Percentiles rank a stretch among this genome's conserved stretches.
Conservation (phyloP, 2,888 invertebrate species). For the Argyra leucocephala region DNA sequence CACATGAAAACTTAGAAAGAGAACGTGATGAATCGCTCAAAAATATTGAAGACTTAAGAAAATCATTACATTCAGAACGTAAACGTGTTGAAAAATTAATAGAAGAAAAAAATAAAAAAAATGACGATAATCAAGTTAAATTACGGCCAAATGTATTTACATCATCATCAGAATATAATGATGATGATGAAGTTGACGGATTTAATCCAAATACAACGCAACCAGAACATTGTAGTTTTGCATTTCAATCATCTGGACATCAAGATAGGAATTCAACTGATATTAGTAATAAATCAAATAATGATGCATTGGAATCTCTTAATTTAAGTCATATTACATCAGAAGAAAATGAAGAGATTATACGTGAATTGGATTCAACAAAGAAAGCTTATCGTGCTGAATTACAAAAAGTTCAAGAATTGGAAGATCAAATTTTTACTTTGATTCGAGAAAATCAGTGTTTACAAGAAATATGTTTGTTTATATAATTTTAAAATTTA, state of each 20-base stretch:
- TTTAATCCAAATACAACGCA: conserved; percentile 29
- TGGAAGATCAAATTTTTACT: conserved; percentile 66
- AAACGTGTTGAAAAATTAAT: conserved; percentile 48
- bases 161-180: conserved; percentile 13
- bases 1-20: conserved; percentile 68
- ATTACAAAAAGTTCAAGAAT: conserved; percentile 60
- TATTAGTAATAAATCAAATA: conserved; percentile 29
- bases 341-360: conserved; percentile 42
- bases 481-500: too few relatives aligned
- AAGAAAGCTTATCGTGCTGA: conserved; percentile 60
- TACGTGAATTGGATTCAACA: conserved; percentile 59
- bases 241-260: conserved; percentile 27
- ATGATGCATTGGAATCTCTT: conserved; percentile 22
- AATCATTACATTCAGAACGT: conserved; percentile 51
- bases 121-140: conserved; percentile 20
- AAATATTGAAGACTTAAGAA: conserved; percentile 64
- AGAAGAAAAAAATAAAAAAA: conserved; percentile 32
- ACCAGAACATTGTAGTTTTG: conserved; percentile 31
- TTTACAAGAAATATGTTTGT: too few relatives aligned
- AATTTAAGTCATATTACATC: conserved; percentile 24
- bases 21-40: conserved; percentile 76
- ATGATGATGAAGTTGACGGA: conserved; percentile 20
- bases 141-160: conserved; percentile 19
- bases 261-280: conserved; percentile 35
- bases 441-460: too few relatives aligned